These are phyloP conservation scores for Drosophila percnosoma DNA, from an alignment of 2,888 invertebrate genomes.

Conservation along the genomic window DNA sequence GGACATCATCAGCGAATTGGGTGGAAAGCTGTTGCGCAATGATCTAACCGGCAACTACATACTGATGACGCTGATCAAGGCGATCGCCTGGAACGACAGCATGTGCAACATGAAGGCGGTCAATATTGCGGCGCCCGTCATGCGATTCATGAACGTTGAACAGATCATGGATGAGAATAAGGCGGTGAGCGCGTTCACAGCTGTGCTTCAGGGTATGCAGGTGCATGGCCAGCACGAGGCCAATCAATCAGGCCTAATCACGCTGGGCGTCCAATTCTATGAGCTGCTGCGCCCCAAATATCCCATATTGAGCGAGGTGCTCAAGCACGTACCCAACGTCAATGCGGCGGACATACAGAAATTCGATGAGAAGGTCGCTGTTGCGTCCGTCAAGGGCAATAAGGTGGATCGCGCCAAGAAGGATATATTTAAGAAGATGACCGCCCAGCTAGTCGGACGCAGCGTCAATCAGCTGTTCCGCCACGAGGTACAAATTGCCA, in stretches of 20 bases:
- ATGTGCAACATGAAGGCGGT: constrained; percentile 92
- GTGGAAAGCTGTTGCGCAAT: constrained; percentile 89
- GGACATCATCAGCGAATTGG: constrained; percentile 93
- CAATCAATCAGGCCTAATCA: constrained; percentile 91
- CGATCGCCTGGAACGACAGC: constrained; percentile 95
- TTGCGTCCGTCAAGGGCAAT: constrained; percentile 89
- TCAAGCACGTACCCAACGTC: constrained; percentile 93
- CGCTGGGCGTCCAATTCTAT: constrained; percentile 93
- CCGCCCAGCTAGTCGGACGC: constrained; percentile 92
- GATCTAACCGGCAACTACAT: constrained; percentile 88
- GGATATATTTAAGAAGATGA: constrained; percentile 95
- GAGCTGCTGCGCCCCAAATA: constrained; percentile 92
- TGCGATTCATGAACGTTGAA: constrained; percentile 88
- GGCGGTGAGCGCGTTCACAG: constrained; percentile 90
- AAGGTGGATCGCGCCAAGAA: constrained; percentile 95
- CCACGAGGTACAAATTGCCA: constrained; percentile 93
- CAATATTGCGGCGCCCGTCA: constrained; percentile 89
- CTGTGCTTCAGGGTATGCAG: constrained; percentile 92
- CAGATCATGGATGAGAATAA: constrained; percentile 88
- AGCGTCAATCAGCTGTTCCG: constrained; percentile 95
- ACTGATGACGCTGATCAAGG: constrained; percentile 87
- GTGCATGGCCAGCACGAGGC: constrained; percentile 96
- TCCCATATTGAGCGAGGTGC: constrained; percentile 87
- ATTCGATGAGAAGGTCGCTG: constrained; percentile 92
- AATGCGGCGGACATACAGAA: constrained; percentile 92